Percentiles rank a stretch among this genome's conserved stretches.
Conservation (phyloP, 1,140 invertebrate genomes). For the Zaprionus davidi region DNA sequence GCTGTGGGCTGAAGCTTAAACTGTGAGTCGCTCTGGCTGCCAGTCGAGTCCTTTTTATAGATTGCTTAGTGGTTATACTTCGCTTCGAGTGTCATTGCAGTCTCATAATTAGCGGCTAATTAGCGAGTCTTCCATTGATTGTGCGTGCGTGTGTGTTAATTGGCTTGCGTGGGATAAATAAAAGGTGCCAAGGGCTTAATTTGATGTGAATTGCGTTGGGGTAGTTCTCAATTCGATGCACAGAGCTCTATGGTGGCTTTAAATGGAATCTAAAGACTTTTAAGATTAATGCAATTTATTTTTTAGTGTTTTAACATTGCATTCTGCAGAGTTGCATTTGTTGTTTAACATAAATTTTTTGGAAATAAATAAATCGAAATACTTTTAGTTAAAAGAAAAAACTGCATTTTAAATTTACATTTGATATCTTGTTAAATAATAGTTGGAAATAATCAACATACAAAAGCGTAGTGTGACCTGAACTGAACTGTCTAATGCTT, state of each 20-base stretch:
- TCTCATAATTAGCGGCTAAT: slow-evolving; percentile 14
- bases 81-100: not conserved
- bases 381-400: no score
- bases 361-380: no score
- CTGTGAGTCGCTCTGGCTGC: not conserved
- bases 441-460: no score
- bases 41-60: slow-evolving; percentile 6
- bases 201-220: not conserved
- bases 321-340: not conserved
- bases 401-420: no score
- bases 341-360: not conserved
- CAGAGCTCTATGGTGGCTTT: not conserved
- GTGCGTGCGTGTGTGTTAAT: slow-evolving; percentile 7
- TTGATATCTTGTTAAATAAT: no score
- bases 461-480: no score
- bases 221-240: not conserved
- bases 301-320: not conserved
- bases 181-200: not conserved
- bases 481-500: no score
- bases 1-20: no score
- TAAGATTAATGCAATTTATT: not conserved
- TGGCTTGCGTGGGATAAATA: slow-evolving; percentile 6
- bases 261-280: not conserved
- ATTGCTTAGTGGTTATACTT: not conserved
- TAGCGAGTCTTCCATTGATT: slow-evolving; percentile 7